Evolutionary conservation across 2,888 invertebrate genomes (phyloP).

Genomic region (Idaea aversata): DNA sequence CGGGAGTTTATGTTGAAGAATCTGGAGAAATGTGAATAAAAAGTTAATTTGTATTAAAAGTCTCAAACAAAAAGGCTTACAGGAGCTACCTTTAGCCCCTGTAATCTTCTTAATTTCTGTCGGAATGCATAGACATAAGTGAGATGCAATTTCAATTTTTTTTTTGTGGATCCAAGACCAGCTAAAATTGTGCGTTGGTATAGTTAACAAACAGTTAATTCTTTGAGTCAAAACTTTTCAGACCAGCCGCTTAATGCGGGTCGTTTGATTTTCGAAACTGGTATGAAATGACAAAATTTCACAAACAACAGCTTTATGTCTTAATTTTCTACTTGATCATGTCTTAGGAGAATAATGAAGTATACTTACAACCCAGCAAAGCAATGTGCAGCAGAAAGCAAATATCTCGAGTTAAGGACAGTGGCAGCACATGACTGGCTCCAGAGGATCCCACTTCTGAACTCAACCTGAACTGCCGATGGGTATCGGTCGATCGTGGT

Average conservation of each 20-base stretch:
- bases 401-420: constrained; percentile 26
- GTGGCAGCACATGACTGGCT: constrained; percentile 39
- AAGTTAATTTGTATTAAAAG: too few relatives aligned
- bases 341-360: constrained; percentile 18
- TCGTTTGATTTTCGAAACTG: neutral
- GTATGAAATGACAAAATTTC: too few relatives aligned
- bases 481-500: constrained; percentile 44
- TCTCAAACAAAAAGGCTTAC: too few relatives aligned
- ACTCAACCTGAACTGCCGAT: constrained; percentile 41
- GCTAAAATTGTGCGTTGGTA: too few relatives aligned
- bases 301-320: too few relatives aligned
- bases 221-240: neutral
- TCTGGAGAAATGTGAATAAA: constrained; percentile 28
- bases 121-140: too few relatives aligned
- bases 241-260: neutral
- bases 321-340: too few relatives aligned
- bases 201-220: too few relatives aligned
- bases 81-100: too few relatives aligned
- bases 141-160: too few relatives aligned
- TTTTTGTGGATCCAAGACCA: too few relatives aligned
- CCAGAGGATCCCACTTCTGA: constrained; percentile 27
- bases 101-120: too few relatives aligned
- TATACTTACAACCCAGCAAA: constrained; percentile 30
- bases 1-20: constrained; percentile 31
- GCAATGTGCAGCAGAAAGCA: constrained; percentile 42